Conservation (phyloP, 2,797 vertebrate genomes). For the Sparidentex hasta region DNA sequence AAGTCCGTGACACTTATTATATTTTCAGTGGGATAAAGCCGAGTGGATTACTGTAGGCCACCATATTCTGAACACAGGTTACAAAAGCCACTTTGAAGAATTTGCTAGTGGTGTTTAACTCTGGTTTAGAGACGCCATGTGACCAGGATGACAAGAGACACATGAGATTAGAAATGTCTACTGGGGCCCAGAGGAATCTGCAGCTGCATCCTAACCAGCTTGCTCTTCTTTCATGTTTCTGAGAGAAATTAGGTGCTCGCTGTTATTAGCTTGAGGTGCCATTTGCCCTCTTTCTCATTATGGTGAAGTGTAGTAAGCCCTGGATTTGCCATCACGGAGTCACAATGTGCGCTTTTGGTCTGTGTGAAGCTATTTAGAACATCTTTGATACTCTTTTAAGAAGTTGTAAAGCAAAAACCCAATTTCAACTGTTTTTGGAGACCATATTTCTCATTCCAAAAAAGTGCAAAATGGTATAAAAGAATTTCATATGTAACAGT, state of each 20-base stretch:
- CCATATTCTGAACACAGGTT: background rate
- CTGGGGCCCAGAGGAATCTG: constrained; percentile 11
- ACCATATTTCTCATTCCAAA: background rate
- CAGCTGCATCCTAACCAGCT: constrained; percentile 19
- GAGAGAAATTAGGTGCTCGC: background rate
- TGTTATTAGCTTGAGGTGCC: background rate
- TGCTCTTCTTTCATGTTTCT: background rate
- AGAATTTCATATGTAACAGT: no score
- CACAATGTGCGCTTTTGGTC: background rate
- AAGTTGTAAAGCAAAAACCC: background rate
- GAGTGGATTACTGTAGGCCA: accelerated
- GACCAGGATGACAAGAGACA: background rate
- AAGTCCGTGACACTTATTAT: background rate
- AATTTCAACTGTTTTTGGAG: background rate
- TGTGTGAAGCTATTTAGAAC: constrained; percentile 7
- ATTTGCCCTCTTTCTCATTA: background rate
- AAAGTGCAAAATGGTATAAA: background rate
- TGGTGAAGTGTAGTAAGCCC: background rate
- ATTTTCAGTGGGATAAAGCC: background rate
- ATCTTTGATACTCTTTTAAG: background rate
- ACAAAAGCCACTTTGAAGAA: background rate
- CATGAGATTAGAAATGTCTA: background rate
- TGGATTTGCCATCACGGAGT: background rate
- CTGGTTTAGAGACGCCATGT: background rate
- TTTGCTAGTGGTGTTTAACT: background rate